Base-by-base conservation (phyloP, 2,888 invertebrate genomes). In the Sarcophaga carnaria region DNA sequence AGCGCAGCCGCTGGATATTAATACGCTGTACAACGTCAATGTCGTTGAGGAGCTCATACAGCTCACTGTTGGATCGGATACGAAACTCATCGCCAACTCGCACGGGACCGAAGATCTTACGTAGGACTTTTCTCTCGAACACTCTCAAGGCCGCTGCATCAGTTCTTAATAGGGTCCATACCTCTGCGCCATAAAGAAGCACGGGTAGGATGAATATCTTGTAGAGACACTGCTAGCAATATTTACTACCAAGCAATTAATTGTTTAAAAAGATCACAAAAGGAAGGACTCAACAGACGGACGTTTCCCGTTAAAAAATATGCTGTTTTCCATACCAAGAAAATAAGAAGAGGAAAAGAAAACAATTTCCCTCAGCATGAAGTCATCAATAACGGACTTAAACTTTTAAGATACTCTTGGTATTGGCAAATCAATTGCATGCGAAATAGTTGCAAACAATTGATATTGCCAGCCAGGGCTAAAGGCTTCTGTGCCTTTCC, bases 381-480 rank as follows among this genome's bases (percentile, higher is more conserved):
- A 84, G 87, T 87, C 87, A 87, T 87, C 87, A 87, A 87, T 87
- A 87, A 87, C 87, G 76, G 87, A 87, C 84, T 87, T 87, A 84
- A 84, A 70, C 81, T 76, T 78, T 81, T 70, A 79, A 81, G 84
- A 81, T 83, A 79, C 59, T 78, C 67, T 83, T 67, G 49, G 78
- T 79, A 81, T 79, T 82, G 79, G 71, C 78, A 84, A 84, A 84
- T 87, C 87, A 81, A 81, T 84, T 84, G 77, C 81, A 81, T 84
- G 87, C 79, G 84, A 71, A 87, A 87, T 66, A 66, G 80, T 71
- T 80, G 37, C 60, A 79, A 75, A 80, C 71, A 87, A 84, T 78
- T 87, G 70, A 54, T 81, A 74, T 49, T 82, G 59, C 70, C 17
- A 64, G 59, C 66, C 17, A 27, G 62, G 64, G 47, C 37, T 20